Percentiles rank a stretch among this genome's conserved stretches.
Evolutionary conservation across 2,113 vertebrate species (phyloP).

Genomic region (Loxodonta africana): DNA sequence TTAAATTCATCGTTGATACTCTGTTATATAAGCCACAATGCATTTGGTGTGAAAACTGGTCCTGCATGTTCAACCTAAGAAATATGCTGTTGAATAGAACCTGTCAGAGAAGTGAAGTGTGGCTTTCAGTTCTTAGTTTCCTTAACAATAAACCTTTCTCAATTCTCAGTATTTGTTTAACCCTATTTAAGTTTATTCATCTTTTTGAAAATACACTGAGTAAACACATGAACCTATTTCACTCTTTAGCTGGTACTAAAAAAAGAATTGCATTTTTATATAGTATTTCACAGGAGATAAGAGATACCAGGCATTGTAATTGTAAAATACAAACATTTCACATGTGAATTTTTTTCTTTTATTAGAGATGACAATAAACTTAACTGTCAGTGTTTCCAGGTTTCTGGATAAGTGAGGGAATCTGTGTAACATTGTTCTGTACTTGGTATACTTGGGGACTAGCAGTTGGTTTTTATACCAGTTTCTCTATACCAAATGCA

Average conservation of each 20-base stretch:
- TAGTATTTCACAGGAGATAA: neutral
- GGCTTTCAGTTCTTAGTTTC: neutral
- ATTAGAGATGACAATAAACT: neutral
- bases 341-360: neutral
- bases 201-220: conserved; percentile 32
- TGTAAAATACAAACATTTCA: neutral
- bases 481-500: neutral
- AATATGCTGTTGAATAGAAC: neutral
- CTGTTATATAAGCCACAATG: neutral
- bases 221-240: neutral
- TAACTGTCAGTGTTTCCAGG: neutral
- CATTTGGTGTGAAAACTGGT: conserved; percentile 63
- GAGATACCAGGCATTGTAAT: neutral
- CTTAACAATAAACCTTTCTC: neutral
- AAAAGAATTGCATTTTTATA: neutral
- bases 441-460: neutral
- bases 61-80: neutral
- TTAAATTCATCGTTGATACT: neutral
- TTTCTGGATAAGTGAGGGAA: neutral
- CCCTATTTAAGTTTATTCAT: neutral
- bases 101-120: neutral
- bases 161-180: conserved; percentile 61
- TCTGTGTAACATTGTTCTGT: neutral
- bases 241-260: neutral
- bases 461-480: neutral